Percentiles rank a stretch among this genome's conserved stretches.
Evolutionary conservation across 2,113 vertebrate species (phyloP).

Genomic region (Tetrao urogallus): DNA sequence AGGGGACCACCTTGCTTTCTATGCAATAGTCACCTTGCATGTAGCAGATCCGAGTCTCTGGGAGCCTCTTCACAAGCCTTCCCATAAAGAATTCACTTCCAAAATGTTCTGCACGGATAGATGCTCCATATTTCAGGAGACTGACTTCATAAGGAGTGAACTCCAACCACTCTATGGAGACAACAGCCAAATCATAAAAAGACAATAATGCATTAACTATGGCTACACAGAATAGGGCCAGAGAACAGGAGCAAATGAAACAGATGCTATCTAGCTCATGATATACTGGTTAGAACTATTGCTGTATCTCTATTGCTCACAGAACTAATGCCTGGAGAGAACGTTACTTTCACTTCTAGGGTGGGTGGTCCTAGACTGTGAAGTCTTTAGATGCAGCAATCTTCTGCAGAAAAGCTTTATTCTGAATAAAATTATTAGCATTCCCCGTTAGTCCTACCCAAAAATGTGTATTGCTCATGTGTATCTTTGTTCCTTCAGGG

Average conservation of each 20-base stretch:
- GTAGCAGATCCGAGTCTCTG: conserved; percentile 79
- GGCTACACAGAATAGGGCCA: neutral
- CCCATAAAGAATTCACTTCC: conserved; percentile 85
- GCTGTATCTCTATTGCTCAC: neutral
- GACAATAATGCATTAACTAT: neutral
- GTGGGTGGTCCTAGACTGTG: neutral
- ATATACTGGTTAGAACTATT: neutral
- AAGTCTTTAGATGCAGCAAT: neutral
- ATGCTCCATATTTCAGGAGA: conserved; percentile 80
- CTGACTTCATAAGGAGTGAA: conserved; percentile 86
- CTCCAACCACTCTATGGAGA: conserved; percentile 81
- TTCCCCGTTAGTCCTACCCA: neutral
- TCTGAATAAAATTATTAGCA: neutral
- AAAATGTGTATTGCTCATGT: neutral
- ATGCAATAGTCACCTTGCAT: conserved; percentile 73
- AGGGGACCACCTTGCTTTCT: neutral
- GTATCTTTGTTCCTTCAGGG: neutral
- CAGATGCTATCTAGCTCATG: neutral
- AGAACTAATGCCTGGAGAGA: neutral
- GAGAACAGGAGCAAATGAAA: neutral
- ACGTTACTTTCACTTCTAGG: neutral
- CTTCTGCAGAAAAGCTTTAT: neutral
- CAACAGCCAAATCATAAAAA: neutral
- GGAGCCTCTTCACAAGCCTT: conserved; percentile 76
- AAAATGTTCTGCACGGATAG: conserved; percentile 76